Percentiles rank a stretch among this genome's conserved stretches.
These are phyloP conservation scores for Bombyx huttoni DNA, from an alignment of 2,888 invertebrate species.

Conservation along the genomic window DNA sequence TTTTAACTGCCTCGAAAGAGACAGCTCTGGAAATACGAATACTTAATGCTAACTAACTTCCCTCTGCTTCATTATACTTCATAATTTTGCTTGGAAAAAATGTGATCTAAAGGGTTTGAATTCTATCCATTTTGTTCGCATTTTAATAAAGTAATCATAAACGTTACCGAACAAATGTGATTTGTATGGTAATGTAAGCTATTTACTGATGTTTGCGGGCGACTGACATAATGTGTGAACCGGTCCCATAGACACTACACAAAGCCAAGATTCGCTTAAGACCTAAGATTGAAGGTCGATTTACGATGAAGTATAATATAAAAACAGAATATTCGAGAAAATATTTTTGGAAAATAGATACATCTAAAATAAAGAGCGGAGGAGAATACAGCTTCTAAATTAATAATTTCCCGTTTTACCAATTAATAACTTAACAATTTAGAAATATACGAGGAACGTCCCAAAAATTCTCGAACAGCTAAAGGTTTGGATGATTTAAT, in stretches of 20 bases:
- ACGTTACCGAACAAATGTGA: no score
- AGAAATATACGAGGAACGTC: conserved; percentile 22
- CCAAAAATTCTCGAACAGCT: conserved; percentile 31
- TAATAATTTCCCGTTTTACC: conserved; percentile 9
- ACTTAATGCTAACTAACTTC: conserved; percentile 70
- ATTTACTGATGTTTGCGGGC: no score
- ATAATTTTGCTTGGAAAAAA: conserved; percentile 53
- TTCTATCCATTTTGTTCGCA: not conserved
- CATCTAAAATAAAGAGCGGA: not conserved
- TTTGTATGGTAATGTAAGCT: no score
- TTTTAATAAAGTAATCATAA: no score
- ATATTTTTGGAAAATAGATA: not conserved
- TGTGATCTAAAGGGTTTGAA: conserved; percentile 42
- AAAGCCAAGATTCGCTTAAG: no score
- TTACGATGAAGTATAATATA: no score
- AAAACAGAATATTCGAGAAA: no score
- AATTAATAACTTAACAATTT: conserved; percentile 37
- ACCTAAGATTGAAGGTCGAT: no score
- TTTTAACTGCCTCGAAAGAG: conserved; percentile 70
- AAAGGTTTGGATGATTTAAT: conserved; percentile 52
- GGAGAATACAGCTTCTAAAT: not conserved
- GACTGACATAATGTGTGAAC: no score
- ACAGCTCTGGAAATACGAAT: conserved; percentile 67
- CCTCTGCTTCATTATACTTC: conserved; percentile 68
- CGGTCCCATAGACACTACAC: no score